Percentiles rank a stretch among this genome's conserved stretches.
Conservation (phyloP, 2,888 invertebrate species). For the Ophioninae sp. region DNA sequence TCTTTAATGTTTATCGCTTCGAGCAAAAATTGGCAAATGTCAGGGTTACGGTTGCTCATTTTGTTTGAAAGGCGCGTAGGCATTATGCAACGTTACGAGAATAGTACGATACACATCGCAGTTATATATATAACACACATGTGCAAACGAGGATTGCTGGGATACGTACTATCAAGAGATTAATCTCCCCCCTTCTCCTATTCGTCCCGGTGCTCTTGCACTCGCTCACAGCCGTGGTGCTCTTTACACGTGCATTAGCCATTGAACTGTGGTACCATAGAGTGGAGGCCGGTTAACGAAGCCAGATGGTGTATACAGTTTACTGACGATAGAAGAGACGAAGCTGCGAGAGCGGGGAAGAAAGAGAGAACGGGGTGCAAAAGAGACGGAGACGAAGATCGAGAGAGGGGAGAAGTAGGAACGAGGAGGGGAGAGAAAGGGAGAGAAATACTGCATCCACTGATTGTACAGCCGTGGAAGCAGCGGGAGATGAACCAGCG, state of each 20-base stretch:
- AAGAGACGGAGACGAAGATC: background rate
- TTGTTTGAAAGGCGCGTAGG: background rate
- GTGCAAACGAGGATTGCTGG: background rate
- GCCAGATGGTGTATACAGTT: slow-evolving; percentile 19
- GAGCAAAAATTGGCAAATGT: background rate
- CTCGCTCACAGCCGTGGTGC: background rate
- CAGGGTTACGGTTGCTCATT: background rate
- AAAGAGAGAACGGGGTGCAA: background rate
- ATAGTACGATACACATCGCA: background rate
- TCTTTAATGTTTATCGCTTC: background rate
- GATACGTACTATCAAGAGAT: slow-evolving; percentile 26
- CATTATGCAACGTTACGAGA: background rate
- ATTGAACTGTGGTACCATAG: slow-evolving; percentile 21
- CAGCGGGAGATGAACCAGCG: background rate
- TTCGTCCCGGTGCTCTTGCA: background rate
- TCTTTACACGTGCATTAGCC: slow-evolving; percentile 39
- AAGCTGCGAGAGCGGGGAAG: background rate
- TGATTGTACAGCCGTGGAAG: slow-evolving; percentile 7
- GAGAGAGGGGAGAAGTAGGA: background rate
- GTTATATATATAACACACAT: background rate
- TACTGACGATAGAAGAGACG: background rate
- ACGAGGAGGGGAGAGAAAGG: background rate
- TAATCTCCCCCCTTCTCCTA: slow-evolving; percentile 1
- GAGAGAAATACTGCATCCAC: background rate
- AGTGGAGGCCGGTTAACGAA: slow-evolving; percentile 30